Percentiles rank a stretch among this genome's conserved stretches.
Conservation (phyloP, 92 coral and sea anemone species). For the Palythoa grandiflora region DNA sequence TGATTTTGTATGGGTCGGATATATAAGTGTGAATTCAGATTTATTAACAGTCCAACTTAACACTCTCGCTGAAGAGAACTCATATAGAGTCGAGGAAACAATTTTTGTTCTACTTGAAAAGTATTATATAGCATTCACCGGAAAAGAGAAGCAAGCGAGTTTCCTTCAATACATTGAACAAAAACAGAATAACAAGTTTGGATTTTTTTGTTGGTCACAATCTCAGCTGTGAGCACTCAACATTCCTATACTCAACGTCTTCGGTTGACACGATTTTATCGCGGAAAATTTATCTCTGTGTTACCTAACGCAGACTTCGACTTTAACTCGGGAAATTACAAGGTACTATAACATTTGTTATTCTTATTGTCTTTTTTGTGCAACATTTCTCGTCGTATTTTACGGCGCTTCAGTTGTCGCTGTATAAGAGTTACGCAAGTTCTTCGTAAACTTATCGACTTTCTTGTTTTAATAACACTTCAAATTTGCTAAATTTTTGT, state of each 20-base stretch:
- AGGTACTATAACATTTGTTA: constrained; percentile 6
- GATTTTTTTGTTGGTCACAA: constrained; percentile 17
- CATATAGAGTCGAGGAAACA: constrained; percentile 15
- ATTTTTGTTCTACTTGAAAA: constrained; percentile 25
- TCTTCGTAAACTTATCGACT: constrained; percentile 16
- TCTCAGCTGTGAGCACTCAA: constrained; percentile 1
- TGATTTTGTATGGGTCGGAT: constrained; percentile 60
- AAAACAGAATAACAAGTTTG: not conserved
- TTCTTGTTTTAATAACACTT: constrained; percentile 23
- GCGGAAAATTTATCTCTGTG: constrained; percentile 23
- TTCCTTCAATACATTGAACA: constrained; percentile 22
- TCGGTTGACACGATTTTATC: not conserved
- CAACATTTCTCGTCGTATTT: not conserved
- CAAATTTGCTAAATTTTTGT: constrained; percentile 20
- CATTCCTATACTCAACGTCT: constrained; percentile 42
- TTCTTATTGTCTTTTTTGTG: not conserved
- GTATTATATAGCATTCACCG: constrained; percentile 36
- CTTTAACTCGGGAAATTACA: constrained; percentile 26
- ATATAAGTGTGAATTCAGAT: constrained; percentile 40
- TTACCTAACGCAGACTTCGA: constrained; percentile 5
- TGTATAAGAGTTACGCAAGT: constrained; percentile 32
- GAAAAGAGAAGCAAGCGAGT: constrained; percentile 38
- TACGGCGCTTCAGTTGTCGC: constrained; percentile 13
- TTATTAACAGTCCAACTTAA: constrained; percentile 57
- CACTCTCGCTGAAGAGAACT: constrained; percentile 25